These are phyloP conservation scores for Liopterus haemorrhoidalis DNA, from an alignment of 2,888 invertebrate species.

Conservation along the genomic window DNA sequence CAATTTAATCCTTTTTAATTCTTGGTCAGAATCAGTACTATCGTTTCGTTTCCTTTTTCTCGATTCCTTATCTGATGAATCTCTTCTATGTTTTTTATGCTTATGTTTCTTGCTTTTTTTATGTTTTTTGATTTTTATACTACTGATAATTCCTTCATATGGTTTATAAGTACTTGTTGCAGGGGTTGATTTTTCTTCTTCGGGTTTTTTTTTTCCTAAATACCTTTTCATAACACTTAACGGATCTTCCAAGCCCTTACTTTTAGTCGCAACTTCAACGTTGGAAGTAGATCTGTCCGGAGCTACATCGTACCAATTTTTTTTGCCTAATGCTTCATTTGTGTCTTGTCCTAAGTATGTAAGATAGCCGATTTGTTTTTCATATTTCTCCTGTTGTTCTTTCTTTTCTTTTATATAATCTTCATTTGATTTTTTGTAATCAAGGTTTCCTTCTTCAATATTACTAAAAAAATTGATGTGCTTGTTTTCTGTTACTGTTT, in stretches of 20 bases:
- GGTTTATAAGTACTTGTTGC: conserved; percentile 11
- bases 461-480: conserved; percentile 87
- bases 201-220: conserved; percentile 36
- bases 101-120: conserved; percentile 41
- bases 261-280: conserved; percentile 60
- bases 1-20: conserved; percentile 46
- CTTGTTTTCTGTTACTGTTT: conserved; percentile 33
- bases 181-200: conserved; percentile 13
- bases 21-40: conserved; percentile 34
- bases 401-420: conserved; percentile 87
- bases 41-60: conserved; percentile 26
- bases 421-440: conserved; percentile 62
- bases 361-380: conserved; percentile 93
- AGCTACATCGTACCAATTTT: conserved; percentile 81
- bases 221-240: conserved; percentile 62
- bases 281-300: conserved; percentile 53
- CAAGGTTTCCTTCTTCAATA: conserved; percentile 65
- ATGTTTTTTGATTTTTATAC: conserved; percentile 36
- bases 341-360: conserved; percentile 94
- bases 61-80: conserved; percentile 39
- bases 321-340: conserved; percentile 75
- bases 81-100: conserved; percentile 34
- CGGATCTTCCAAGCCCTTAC: conserved; percentile 68
- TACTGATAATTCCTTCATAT: conserved; percentile 24
- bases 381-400: conserved; percentile 91